Conservation (phyloP, 37 sponge, comb jelly and placozoan species). For the Halisarca cf. caerulea region DNA sequence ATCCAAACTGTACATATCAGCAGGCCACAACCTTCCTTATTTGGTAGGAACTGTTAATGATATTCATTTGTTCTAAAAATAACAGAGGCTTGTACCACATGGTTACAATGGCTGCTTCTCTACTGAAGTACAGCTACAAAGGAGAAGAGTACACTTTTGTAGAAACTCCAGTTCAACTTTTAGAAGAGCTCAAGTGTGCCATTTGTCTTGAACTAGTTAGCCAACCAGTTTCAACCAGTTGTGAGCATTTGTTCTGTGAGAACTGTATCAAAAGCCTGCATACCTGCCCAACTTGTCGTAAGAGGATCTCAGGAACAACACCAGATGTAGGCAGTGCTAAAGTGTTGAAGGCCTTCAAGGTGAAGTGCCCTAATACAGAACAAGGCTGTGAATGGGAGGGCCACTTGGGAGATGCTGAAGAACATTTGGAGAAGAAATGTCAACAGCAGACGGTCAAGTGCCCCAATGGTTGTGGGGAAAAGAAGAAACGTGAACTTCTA, state of each 20-base stretch:
- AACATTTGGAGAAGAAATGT: background rate
- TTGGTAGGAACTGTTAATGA: no score
- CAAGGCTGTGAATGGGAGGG: constrained; percentile 49
- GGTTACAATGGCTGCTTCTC: no score
- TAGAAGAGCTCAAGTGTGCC: constrained; percentile 9
- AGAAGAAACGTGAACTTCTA: background rate
- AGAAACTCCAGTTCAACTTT: background rate
- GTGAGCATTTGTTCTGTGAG: constrained; percentile 3
- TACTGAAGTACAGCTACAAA: background rate
- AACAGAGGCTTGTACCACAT: no score
- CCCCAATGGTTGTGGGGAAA: background rate
- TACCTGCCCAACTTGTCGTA: background rate
- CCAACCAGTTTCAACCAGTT: background rate
- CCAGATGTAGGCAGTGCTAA: background rate
- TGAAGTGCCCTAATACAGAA: constrained; percentile 20
- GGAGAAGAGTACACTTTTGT: background rate
- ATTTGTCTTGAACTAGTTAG: background rate
- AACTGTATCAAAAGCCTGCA: background rate
- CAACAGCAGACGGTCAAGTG: background rate
- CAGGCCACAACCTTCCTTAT: no score
- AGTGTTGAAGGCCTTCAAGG: background rate
- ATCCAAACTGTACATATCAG: no score
- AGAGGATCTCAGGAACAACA: background rate
- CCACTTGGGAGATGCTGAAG: constrained; percentile 5
- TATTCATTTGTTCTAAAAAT: no score